Conservation (phyloP, 2,797 vertebrate species). For the Lepus townsendii region DNA sequence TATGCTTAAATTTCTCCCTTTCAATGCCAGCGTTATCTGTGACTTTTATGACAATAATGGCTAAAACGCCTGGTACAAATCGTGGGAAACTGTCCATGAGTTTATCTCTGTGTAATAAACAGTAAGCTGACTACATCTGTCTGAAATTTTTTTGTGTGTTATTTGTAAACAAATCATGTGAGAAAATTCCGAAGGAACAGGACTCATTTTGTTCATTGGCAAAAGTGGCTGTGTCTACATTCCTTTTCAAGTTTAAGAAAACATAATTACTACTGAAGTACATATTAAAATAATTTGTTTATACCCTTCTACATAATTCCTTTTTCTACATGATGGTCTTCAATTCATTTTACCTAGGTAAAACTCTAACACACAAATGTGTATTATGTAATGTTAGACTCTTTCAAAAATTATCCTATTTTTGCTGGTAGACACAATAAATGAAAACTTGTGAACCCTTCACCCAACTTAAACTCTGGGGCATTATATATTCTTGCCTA, state of each 20-base stretch:
- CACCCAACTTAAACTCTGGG: background rate
- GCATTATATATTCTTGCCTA: background rate
- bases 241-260: constrained; percentile 4
- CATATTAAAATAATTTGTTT: background rate
- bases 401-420: background rate
- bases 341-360: background rate
- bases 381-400: background rate
- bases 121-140: background rate
- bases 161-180: constrained; percentile 29
- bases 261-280: background rate
- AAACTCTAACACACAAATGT: background rate
- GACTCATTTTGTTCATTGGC: background rate
- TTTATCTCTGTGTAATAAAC: constrained; percentile 36
- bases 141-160: background rate
- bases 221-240: background rate
- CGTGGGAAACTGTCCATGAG: background rate
- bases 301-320: background rate
- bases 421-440: background rate
- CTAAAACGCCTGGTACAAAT: background rate
- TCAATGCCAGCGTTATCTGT: constrained; percentile 24
- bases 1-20: background rate
- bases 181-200: constrained; percentile 38
- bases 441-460: background rate
- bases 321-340: background rate
- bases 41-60: background rate